Evolutionary conservation across 1,140 invertebrate species (phyloP).

Genomic region (Listronotus oregonensis): DNA sequence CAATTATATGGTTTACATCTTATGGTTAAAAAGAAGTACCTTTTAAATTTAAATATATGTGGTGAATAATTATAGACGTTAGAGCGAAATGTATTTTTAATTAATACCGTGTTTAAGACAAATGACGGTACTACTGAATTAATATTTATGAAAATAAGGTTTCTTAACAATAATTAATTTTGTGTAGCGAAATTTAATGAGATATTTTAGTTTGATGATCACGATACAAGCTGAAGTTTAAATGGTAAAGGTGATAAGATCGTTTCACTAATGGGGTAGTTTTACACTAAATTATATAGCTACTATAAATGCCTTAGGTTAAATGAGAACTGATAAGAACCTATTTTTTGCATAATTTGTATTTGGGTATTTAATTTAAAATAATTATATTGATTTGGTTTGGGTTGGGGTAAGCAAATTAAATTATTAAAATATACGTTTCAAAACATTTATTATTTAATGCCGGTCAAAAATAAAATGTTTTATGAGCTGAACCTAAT

Average conservation of each 20-base stretch:
- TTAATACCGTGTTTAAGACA: constrained; percentile 12
- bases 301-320: too few relatives aligned
- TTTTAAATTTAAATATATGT: constrained; percentile 11
- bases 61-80: constrained; percentile 10
- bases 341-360: too few relatives aligned
- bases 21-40: not conserved
- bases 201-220: constrained; percentile 9
- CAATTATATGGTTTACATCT: constrained; percentile 10
- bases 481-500: too few relatives aligned
- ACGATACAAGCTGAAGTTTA: constrained; percentile 3
- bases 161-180: constrained; percentile 11
- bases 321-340: too few relatives aligned
- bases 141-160: constrained; percentile 15
- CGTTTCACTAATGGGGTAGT: not conserved
- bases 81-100: constrained; percentile 8
- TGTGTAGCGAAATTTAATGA: constrained; percentile 1
- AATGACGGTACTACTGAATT: constrained; percentile 2
- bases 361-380: too few relatives aligned
- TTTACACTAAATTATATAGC: too few relatives aligned
- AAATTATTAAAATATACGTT: too few relatives aligned
- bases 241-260: constrained; percentile 1
- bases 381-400: too few relatives aligned
- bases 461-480: too few relatives aligned
- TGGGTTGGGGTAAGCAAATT: too few relatives aligned
- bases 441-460: too few relatives aligned